Evolutionary conservation across 2,797 vertebrate species (phyloP).

Genomic region (Sebastes taczanowskii): DNA sequence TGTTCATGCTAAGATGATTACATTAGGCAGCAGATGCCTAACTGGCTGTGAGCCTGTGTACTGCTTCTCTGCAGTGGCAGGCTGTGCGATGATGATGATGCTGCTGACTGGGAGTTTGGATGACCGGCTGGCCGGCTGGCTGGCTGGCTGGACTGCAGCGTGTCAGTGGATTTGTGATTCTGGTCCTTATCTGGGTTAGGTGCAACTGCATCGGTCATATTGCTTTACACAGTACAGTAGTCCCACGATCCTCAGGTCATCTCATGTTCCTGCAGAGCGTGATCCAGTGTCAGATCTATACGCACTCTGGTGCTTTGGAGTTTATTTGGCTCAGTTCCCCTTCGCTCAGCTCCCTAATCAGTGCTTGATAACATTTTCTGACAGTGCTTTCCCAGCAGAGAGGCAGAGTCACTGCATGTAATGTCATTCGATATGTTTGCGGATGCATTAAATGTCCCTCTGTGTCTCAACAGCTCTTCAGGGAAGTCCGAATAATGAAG

Average conservation of each 20-base stretch:
- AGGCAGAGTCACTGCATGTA: not conserved
- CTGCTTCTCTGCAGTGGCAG: constrained; percentile 34
- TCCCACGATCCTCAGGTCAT: constrained; percentile 28
- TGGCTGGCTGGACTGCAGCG: constrained; percentile 31
- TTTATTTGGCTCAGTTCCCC: constrained; percentile 26
- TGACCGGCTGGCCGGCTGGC: not conserved
- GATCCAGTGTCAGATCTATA: constrained; percentile 28
- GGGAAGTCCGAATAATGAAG: constrained; percentile 98
- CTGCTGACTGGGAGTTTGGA: constrained; percentile 40
- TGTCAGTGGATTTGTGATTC: constrained; percentile 52
- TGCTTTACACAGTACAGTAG: constrained; percentile 38
- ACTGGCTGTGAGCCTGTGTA: constrained; percentile 25
- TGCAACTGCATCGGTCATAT: constrained; percentile 23
- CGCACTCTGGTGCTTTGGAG: not conserved
- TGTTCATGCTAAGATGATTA: constrained; percentile 26
- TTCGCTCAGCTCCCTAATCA: constrained; percentile 2
- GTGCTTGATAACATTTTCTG: constrained; percentile 7
- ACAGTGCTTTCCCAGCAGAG: constrained; percentile 9
- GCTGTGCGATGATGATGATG: not conserved
- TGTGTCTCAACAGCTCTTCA: constrained; percentile 90
- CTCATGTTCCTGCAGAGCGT: constrained; percentile 20
- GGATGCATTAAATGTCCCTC: constrained; percentile 19
- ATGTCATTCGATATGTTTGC: constrained; percentile 8
- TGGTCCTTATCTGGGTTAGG: constrained; percentile 51
- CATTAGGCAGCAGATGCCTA: constrained; percentile 24